Percentiles rank a stretch among this genome's conserved stretches.
Evolutionary conservation across 2,888 invertebrate genomes (phyloP).

Genomic region (Plusia festucae): DNA sequence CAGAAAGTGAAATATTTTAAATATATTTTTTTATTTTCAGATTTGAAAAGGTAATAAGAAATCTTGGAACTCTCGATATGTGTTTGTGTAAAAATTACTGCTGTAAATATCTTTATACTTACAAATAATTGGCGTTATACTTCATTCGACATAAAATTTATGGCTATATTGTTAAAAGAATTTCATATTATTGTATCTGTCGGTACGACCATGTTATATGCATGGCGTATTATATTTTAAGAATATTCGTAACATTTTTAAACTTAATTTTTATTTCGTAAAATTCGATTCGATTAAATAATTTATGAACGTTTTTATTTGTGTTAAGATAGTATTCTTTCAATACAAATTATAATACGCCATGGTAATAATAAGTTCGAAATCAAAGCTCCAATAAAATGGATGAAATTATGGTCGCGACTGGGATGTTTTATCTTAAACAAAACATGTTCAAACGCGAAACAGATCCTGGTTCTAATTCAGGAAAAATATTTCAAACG

Average conservation of each 20-base stretch:
- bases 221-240: conserved; percentile 25
- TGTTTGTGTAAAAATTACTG: conserved; percentile 47
- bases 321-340: not conserved
- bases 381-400: conserved; percentile 13
- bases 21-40: conserved; percentile 27
- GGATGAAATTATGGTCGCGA: conserved; percentile 20
- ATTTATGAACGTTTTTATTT: not conserved
- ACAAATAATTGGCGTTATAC: conserved; percentile 54
- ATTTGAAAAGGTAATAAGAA: conserved; percentile 34
- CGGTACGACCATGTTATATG: not conserved
- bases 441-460: not conserved
- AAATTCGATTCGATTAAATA: not conserved
- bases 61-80: conserved; percentile 47
- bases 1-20: conserved; percentile 27
- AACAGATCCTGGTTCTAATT: too few species aligned
- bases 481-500: too few species aligned
- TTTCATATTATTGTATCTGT: conserved; percentile 10
- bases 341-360: conserved; percentile 32
- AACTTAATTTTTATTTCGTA: not conserved
- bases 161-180: conserved; percentile 18
- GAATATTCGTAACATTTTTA: not conserved
- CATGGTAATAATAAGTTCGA: conserved; percentile 13
- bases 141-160: conserved; percentile 32
- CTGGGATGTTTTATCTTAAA: conserved; percentile 10
- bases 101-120: conserved; percentile 49